phyloP scores from a whole-genome alignment of 2,113 vertebrate genomes.

The Brienomyrus longianalis region DNA sequence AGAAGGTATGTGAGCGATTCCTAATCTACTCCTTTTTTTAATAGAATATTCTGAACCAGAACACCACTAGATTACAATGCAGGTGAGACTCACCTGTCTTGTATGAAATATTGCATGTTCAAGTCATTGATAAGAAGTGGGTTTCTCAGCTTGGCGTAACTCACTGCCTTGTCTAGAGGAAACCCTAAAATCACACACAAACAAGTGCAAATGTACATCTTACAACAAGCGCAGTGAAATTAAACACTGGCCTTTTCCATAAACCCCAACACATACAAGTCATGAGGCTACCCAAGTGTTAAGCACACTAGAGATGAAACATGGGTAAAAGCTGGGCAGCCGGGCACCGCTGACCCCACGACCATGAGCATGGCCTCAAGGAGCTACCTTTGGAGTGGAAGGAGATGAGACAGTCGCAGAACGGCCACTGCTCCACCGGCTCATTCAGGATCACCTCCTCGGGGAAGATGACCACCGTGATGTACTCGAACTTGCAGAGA shows the following conservation, averaged over 20 bases:
- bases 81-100: conserved; percentile 77
- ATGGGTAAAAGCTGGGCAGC: too few species aligned
- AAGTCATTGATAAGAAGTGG: conserved; percentile 94
- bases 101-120: conserved; percentile 97
- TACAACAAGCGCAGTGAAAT: neutral
- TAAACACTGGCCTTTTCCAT: neutral
- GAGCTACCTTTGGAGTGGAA: conserved; percentile 95
- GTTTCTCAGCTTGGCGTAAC: conserved; percentile 91
- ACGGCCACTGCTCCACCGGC: conserved; percentile 90
- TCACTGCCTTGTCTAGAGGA: conserved; percentile 93
- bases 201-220: neutral
- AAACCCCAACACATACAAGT: neutral
- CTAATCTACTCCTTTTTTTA: neutral
- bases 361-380: neutral
- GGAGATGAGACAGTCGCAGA: conserved; percentile 91
- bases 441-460: conserved; percentile 92
- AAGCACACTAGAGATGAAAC: neutral
- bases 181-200: conserved; percentile 67
- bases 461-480: conserved; percentile 87
- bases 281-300: neutral
- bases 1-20: neutral
- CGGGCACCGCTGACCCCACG: neutral
- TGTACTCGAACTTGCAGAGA: conserved; percentile 93
- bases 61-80: neutral
- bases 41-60: neutral